Evolutionary conservation across 1,140 invertebrate species (phyloP).

Genomic region (Leptonema lineaticorne): DNA sequence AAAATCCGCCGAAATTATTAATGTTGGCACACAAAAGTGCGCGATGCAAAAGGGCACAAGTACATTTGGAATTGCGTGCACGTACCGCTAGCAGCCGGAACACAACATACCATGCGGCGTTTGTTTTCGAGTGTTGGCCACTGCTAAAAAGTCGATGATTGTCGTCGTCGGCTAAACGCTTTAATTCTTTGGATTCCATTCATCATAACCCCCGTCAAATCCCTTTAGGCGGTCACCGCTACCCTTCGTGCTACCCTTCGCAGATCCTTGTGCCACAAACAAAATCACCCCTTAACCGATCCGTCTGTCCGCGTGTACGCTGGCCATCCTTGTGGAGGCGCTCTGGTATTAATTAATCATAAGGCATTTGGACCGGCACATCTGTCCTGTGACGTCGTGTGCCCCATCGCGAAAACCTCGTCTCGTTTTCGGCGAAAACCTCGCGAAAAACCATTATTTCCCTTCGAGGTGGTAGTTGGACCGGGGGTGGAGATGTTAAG

Average conservation of each 20-base stretch:
- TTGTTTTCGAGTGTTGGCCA: too few relatives aligned
- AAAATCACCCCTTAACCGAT: slow-evolving; percentile 31
- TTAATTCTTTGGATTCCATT: slow-evolving; percentile 33
- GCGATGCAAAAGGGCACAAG: too few relatives aligned
- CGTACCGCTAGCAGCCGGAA: too few relatives aligned
- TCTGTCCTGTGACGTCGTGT: slow-evolving; percentile 25
- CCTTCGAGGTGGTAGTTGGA: background rate
- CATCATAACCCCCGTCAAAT: slow-evolving; percentile 33
- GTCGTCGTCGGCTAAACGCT: slow-evolving; percentile 6
- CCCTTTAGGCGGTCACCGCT: slow-evolving; percentile 15
- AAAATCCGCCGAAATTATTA: too few relatives aligned
- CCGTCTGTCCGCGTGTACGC: slow-evolving; percentile 14
- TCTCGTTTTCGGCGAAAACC: background rate
- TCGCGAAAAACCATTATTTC: slow-evolving; percentile 24
- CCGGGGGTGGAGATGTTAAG: background rate
- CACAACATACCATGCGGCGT: too few relatives aligned
- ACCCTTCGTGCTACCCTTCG: background rate
- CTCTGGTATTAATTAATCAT: slow-evolving; percentile 32
- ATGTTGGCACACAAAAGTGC: too few relatives aligned
- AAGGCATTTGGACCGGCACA: slow-evolving; percentile 32
- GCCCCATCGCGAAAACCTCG: slow-evolving; percentile 2
- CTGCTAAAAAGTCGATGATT: background rate
- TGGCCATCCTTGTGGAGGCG: slow-evolving; percentile 28
- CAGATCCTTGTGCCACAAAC: slow-evolving; percentile 13
- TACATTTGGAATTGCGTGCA: too few relatives aligned